These are phyloP conservation scores for Danaus plexippus DNA, from an alignment of 1,140 invertebrate genomes.

Conservation along the genomic window DNA sequence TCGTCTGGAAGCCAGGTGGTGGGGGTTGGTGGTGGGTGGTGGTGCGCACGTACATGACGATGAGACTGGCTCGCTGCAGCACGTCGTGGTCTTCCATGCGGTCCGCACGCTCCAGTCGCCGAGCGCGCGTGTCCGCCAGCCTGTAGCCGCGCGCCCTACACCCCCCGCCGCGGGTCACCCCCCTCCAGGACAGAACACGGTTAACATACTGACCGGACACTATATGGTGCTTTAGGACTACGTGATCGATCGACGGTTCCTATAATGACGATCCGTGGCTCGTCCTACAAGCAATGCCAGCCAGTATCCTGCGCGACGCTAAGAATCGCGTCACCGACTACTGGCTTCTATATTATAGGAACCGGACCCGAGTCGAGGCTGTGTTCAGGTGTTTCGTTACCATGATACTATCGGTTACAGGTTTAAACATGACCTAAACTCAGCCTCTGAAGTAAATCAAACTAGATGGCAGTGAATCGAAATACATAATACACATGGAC, in stretches of 20 bases:
- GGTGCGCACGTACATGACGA: conserved; percentile 82
- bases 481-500: conserved; percentile 38
- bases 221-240: conserved; percentile 30
- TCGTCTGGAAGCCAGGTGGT: conserved; percentile 10
- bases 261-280: too few species aligned
- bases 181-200: conserved; percentile 29
- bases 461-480: conserved; percentile 22
- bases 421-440: conserved; percentile 18
- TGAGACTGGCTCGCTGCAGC: conserved; percentile 86
- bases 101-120: conserved; percentile 69
- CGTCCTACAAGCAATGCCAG: too few species aligned
- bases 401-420: too few species aligned
- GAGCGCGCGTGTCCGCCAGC: conserved; percentile 54
- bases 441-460: conserved; percentile 22
- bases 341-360: too few species aligned
- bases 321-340: too few species aligned
- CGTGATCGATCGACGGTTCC: too few species aligned
- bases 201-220: conserved; percentile 36
- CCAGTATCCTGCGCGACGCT: too few species aligned
- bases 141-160: conserved; percentile 37
- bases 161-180: conserved; percentile 28
- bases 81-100: conserved; percentile 82
- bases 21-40: conserved; percentile 20
- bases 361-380: conserved; percentile 10
- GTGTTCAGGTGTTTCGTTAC: conserved; percentile 15